These are phyloP conservation scores for Drosophila nr. medialis DNA, from an alignment of 2,888 invertebrate genomes.

Conservation along the genomic window DNA sequence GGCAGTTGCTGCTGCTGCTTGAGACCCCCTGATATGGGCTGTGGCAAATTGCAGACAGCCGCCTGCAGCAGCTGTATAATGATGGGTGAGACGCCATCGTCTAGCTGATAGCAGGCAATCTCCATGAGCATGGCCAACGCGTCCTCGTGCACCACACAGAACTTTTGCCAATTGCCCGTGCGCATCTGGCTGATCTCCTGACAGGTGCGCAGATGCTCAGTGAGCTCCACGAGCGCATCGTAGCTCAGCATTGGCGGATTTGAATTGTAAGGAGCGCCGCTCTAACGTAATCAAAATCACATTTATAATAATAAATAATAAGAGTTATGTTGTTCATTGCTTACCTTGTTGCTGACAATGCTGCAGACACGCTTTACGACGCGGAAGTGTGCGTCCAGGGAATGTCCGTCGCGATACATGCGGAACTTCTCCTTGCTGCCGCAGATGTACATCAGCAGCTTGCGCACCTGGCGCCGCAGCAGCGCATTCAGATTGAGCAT, in stretches of 20 bases:
- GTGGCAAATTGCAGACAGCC: conserved; percentile 89
- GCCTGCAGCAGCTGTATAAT: conserved; percentile 95
- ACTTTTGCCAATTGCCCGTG: conserved; percentile 97
- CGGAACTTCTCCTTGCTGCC: conserved; percentile 98
- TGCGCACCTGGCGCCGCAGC: conserved; percentile 94
- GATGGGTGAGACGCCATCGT: conserved; percentile 96
- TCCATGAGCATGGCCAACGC: conserved; percentile 93
- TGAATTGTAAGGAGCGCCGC: conserved; percentile 71
- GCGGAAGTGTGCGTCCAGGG: conserved; percentile 94
- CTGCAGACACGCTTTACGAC: conserved; percentile 86
- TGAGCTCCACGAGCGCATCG: conserved; percentile 95
- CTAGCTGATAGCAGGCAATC: conserved; percentile 91
- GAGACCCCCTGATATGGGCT: conserved; percentile 14
- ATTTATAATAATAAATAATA: not conserved
- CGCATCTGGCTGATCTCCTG: conserved; percentile 96
- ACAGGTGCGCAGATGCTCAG: conserved; percentile 97
- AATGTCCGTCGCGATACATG: conserved; percentile 96
- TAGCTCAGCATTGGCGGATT: conserved; percentile 88
- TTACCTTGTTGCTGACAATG: conserved; percentile 82
- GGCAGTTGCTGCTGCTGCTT: conserved; percentile 61
- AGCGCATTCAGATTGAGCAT: conserved; percentile 92
- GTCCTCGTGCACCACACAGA: conserved; percentile 90
- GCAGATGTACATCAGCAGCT: conserved; percentile 95
- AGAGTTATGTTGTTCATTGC: not conserved
- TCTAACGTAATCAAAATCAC: conserved; percentile 31